phyloP scores from a whole-genome alignment of 2,113 vertebrate genomes.

The Paraplagusia blochii region DNA sequence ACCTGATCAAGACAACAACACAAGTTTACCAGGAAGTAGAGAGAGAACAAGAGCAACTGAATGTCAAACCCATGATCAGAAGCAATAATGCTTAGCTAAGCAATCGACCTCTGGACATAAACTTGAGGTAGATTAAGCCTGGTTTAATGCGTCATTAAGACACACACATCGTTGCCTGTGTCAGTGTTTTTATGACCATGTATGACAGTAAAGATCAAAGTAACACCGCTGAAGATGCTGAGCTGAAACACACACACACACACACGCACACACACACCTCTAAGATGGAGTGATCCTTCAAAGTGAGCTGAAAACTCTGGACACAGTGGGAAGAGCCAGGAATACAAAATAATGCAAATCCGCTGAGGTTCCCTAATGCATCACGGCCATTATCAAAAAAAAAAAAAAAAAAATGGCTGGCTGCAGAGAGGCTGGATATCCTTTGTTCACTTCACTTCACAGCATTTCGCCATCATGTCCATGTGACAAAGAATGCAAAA shows the following conservation, averaged over 20 bases:
- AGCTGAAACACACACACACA: not conserved
- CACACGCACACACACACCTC: not conserved
- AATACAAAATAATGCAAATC: conserved; percentile 29
- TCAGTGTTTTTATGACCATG: too few species aligned
- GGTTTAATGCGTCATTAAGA: not conserved
- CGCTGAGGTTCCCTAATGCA: conserved; percentile 24
- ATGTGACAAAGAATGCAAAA: conserved; percentile 34
- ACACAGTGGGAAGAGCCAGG: conserved; percentile 8
- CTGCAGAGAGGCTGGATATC: conserved; percentile 11
- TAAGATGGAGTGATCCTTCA: conserved; percentile 12
- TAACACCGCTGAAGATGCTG: not conserved
- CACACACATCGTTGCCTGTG: not conserved
- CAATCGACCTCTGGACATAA: too few species aligned
- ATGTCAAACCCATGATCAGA: too few species aligned
- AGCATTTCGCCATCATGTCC: conserved; percentile 16
- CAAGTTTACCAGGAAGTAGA: too few species aligned
- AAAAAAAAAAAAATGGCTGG: conserved; percentile 32
- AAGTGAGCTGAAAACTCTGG: conserved; percentile 13
- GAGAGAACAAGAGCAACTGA: too few species aligned
- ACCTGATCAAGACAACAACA: too few species aligned
- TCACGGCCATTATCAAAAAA: conserved; percentile 38
- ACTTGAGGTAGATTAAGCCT: too few species aligned
- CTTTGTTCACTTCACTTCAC: conserved; percentile 22
- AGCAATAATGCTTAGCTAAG: too few species aligned
- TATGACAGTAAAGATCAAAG: conserved; percentile 2